A percentile compares a stretch with the other conserved stretches of the same genome.
Conservation (phyloP, 1,140 invertebrate genomes). For the Elysia chlorotica region DNA sequence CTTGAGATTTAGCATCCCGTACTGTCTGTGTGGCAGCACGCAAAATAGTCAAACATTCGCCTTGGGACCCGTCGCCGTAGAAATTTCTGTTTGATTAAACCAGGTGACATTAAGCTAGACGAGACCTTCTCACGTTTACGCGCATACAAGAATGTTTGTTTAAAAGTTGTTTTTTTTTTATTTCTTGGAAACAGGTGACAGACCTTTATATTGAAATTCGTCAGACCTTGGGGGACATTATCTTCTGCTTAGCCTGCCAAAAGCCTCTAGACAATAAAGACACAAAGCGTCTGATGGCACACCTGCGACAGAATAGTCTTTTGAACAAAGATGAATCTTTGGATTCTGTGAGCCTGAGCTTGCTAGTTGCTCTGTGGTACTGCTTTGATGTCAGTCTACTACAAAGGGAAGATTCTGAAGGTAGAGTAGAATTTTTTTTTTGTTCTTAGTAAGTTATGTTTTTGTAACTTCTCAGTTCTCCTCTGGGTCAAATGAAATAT, state of each 20-base stretch:
- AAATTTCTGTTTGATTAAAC: no score
- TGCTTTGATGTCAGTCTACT: constrained; percentile 80
- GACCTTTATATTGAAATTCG: constrained; percentile 80
- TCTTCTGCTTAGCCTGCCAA: constrained; percentile 88
- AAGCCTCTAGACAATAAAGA: constrained; percentile 70
- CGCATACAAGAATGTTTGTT: no score
- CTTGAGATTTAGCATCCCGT: no score
- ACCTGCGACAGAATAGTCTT: constrained; percentile 57
- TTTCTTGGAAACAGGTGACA: constrained; percentile 68
- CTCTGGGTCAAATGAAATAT: no score
- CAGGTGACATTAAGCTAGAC: no score
- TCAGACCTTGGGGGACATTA: constrained; percentile 79
- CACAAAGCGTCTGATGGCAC: constrained; percentile 63
- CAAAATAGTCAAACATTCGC: no score
- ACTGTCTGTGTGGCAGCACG: no score
- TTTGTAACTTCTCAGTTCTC: no score
- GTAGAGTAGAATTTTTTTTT: no score
- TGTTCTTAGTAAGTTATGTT: not conserved
- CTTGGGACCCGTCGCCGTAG: no score
- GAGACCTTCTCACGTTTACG: no score
- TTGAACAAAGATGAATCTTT: constrained; percentile 63
- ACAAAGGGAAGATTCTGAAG: constrained; percentile 65
- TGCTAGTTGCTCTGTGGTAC: constrained; percentile 84
- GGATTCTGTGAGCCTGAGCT: constrained; percentile 76
- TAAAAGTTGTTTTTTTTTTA: no score